These are phyloP conservation scores for Rotaria macrura DNA, from an alignment of 2,888 invertebrate genomes.

Conservation along the genomic window DNA sequence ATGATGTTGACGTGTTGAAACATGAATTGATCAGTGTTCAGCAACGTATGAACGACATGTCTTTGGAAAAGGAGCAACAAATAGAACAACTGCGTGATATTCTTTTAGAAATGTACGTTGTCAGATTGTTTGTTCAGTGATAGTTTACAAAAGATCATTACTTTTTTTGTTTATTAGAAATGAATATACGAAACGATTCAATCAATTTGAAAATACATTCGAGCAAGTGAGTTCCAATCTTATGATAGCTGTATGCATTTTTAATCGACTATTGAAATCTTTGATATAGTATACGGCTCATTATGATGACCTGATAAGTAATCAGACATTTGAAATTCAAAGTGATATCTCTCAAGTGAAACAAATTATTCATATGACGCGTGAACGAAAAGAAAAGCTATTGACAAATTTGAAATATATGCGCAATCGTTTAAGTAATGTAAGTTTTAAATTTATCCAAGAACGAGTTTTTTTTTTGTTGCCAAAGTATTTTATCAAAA, in stretches of 20 bases:
- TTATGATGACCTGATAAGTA: background rate
- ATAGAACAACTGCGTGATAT: conserved; percentile 37
- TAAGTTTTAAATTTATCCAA: background rate
- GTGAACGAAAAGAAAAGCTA: background rate
- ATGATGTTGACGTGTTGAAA: conserved; percentile 53
- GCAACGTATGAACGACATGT: conserved; percentile 53
- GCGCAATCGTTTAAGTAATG: background rate
- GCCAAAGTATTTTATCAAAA: too few relatives aligned
- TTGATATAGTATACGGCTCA: background rate
- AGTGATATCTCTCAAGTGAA: background rate
- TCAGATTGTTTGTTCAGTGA: too few relatives aligned
- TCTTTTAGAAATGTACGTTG: background rate
- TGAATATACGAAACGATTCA: background rate
- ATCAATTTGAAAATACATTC: background rate
- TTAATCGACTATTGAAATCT: background rate
- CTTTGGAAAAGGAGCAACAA: conserved; percentile 50
- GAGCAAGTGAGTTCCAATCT: background rate
- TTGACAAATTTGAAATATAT: background rate
- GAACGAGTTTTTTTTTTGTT: too few relatives aligned
- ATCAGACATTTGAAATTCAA: background rate
- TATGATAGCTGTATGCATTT: too few relatives aligned
- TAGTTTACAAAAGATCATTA: too few relatives aligned
- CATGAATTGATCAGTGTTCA: conserved; percentile 54
- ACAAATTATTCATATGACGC: background rate
- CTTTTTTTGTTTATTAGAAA: background rate